phyloP scores from a whole-genome alignment of 2,797 vertebrate genomes.

The Synanceia verrucosa region DNA sequence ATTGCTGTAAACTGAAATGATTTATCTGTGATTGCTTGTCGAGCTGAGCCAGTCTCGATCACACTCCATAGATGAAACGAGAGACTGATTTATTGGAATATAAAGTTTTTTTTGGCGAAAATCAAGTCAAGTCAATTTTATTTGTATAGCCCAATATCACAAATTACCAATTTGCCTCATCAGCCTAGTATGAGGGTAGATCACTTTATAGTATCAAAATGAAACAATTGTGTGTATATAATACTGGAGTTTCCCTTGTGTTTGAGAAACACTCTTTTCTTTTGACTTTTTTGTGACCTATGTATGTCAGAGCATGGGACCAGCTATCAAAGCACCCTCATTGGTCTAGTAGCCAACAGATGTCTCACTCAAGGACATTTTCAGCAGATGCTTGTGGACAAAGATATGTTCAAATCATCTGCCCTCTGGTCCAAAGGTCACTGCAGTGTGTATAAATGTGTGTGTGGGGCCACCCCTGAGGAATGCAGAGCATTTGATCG shows the following conservation, averaged over 20 bases:
- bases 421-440: slow-evolving; percentile 27
- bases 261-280: background rate
- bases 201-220: background rate
- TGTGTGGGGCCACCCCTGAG: slow-evolving; percentile 16
- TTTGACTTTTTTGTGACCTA: background rate
- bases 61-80: background rate
- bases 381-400: slow-evolving; percentile 23
- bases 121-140: too few species aligned
- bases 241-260: background rate
- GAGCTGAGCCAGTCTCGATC: background rate
- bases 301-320: background rate
- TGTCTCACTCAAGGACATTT: slow-evolving; percentile 37
- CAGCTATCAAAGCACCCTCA: background rate
- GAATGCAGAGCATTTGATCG: slow-evolving; percentile 40
- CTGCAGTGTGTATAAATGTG: slow-evolving; percentile 24
- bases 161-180: too few species aligned
- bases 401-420: slow-evolving; percentile 18
- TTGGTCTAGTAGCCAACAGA: slow-evolving; percentile 3
- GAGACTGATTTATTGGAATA: background rate
- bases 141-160: background rate
- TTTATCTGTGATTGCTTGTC: background rate
- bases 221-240: background rate
- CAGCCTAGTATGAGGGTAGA: background rate
- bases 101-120: background rate
- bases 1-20: too few species aligned